Percentiles rank a stretch among this genome's conserved stretches.
phyloP scores from a whole-genome alignment of 2,888 invertebrate genomes.

The Volucella bombylans region DNA sequence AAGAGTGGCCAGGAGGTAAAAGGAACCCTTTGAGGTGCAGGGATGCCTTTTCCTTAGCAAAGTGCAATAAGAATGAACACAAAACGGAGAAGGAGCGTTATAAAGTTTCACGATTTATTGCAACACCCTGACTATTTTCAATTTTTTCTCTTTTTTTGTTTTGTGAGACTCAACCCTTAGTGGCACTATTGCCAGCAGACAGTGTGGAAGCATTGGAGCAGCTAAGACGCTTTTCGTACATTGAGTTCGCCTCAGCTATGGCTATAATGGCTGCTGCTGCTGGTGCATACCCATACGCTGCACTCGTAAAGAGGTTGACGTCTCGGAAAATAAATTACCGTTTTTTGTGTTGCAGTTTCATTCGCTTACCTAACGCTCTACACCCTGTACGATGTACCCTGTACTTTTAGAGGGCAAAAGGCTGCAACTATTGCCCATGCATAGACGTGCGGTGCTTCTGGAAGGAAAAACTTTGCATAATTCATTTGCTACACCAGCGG shows the following conservation, averaged over 20 bases:
- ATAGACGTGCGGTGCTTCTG: conserved; percentile 26
- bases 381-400: conserved; percentile 21
- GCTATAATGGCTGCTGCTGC: conserved; percentile 4
- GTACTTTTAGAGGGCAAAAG: conserved; percentile 2
- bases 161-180: conserved; percentile 43
- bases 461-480: conserved; percentile 67
- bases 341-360: conserved; percentile 67
- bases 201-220: conserved; percentile 67
- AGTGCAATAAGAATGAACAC: conserved; percentile 45
- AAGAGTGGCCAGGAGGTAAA: neutral
- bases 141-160: conserved; percentile 7
- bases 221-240: conserved; percentile 69
- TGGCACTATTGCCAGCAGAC: conserved; percentile 62
- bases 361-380: conserved; percentile 66
- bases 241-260: conserved; percentile 32
- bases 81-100: conserved; percentile 58
- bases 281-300: conserved; percentile 56
- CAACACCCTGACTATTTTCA: conserved; percentile 53
- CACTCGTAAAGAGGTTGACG: conserved; percentile 73
- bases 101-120: conserved; percentile 73
- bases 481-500: conserved; percentile 50
- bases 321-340: conserved; percentile 72
- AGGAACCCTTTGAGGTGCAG: conserved; percentile 27
- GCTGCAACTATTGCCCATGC: conserved; percentile 1
- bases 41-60: conserved; percentile 47